These are phyloP conservation scores for Myotis findleyi DNA, from an alignment of 2,797 vertebrate species.

Conservation along the genomic window DNA sequence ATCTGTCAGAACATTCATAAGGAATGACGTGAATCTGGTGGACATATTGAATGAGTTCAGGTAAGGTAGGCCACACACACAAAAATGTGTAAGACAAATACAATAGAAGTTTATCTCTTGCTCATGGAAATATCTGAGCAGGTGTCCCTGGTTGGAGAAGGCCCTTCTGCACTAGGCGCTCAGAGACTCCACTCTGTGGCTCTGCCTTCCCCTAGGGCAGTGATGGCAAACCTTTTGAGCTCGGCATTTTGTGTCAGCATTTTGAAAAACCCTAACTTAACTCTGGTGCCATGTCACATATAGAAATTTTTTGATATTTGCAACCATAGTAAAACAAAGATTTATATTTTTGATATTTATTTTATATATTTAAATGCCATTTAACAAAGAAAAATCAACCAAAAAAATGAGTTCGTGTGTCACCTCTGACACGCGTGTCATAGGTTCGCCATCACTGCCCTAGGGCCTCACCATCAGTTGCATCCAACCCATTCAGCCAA, in stretches of 20 bases:
- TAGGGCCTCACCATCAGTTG: background rate
- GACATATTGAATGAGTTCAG: background rate
- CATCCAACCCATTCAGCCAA: background rate
- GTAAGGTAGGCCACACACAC: background rate
- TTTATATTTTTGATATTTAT: no score
- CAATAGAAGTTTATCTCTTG: background rate
- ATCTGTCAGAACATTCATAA: background rate
- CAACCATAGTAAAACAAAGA: no score
- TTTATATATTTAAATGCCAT: no score
- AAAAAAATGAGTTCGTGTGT: no score
- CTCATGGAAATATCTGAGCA: background rate
- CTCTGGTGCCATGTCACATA: no score
- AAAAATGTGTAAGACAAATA: background rate
- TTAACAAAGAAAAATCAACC: no score
- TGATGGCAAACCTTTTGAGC: no score
- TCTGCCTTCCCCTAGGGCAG: background rate
- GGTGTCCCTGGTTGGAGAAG: background rate
- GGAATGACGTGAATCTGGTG: background rate
- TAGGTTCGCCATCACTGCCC: no score
- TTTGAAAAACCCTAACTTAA: no score
- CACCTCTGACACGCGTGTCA: no score
- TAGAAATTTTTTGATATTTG: no score
- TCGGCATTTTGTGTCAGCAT: no score
- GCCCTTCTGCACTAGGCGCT: background rate
- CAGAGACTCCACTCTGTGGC: background rate